Base-by-base conservation (phyloP, 2,888 invertebrate genomes). In the Phragmatobia fuliginosa region DNA sequence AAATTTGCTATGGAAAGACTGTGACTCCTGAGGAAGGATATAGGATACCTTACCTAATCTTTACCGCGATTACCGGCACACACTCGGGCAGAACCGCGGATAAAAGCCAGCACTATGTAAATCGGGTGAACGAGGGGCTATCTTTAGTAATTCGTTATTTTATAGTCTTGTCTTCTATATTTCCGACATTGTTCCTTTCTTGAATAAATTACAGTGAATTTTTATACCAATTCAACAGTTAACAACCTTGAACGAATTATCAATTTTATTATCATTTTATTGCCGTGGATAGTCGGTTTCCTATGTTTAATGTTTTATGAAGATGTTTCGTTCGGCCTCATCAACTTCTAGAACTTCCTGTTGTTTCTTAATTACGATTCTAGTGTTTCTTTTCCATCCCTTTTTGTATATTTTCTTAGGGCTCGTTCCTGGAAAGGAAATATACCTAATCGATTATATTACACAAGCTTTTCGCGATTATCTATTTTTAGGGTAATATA, bases 291-390 rank as follows among this genome's bases (percentile, higher is more conserved):
- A 80, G 76, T 75, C 60, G 38, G 75, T 70, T 80, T 80, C 79
- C 78, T 82, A 82, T 72, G 73, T 82, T 84, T 75, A 72, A 79
- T 82, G 81, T 79, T 77, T 73, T 81, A 76, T 76, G 70, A 78
- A 82, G 80, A 80, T 80, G 67, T 78, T 75, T 82, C 74, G 77
- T 75, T 77, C 73, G 63, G 80, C 80, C 79, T 81, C 83, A 78
- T 79, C 77, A 78, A 83, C 71, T 72, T 74, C 66, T 69, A 73
- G 62, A 67, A 72, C 63, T 84, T 87, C 86, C 86, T 83, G 80
- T 80, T 83, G 72, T 79, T 65, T 70, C 73, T 80, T 81, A 76
- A 79, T 79, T 78, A 76, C 68, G 67, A 70, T 74, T 66, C 71
- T 76, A 66, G 70, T 75, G 75, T 76, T 68, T 65, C 77, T 75